Conservation (phyloP, 2,113 vertebrate species). For the Xiphias gladius region DNA sequence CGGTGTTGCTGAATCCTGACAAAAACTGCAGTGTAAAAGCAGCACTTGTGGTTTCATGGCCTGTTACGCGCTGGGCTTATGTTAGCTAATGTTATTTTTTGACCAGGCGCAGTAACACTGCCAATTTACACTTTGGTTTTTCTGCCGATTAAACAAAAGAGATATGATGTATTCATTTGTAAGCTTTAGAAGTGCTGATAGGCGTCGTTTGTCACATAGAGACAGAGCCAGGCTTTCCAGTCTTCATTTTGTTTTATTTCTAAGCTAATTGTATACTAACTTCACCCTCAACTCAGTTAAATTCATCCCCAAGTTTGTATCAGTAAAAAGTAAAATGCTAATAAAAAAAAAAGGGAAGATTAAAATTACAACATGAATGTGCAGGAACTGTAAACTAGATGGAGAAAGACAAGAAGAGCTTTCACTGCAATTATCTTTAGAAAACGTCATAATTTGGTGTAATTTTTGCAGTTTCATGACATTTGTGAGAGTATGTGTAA, state of each 20-base stretch:
- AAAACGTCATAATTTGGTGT: neutral
- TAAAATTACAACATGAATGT: neutral
- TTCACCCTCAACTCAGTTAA: neutral
- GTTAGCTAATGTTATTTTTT: neutral
- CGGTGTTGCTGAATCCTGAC: neutral
- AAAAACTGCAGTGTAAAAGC: neutral
- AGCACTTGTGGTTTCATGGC: neutral
- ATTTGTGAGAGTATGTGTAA: slow-evolving; percentile 10
- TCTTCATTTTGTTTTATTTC: too few relatives aligned
- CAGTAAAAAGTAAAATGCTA: neutral
- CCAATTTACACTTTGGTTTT: neutral
- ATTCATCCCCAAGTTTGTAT: neutral
- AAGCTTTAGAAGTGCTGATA: too few relatives aligned
- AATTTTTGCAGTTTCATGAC: slow-evolving; percentile 36
- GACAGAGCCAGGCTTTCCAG: too few relatives aligned
- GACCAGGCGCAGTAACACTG: neutral
- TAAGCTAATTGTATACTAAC: neutral
- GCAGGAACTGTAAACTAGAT: neutral
- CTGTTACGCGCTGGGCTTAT: neutral
- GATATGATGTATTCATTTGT: neutral
- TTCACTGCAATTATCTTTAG: neutral
- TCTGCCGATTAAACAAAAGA: neutral
- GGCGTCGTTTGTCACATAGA: neutral
- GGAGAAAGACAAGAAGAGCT: neutral
- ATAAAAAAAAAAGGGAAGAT: neutral